Conservation (phyloP, 2,797 vertebrate species). For the Myotis daubentonii region DNA sequence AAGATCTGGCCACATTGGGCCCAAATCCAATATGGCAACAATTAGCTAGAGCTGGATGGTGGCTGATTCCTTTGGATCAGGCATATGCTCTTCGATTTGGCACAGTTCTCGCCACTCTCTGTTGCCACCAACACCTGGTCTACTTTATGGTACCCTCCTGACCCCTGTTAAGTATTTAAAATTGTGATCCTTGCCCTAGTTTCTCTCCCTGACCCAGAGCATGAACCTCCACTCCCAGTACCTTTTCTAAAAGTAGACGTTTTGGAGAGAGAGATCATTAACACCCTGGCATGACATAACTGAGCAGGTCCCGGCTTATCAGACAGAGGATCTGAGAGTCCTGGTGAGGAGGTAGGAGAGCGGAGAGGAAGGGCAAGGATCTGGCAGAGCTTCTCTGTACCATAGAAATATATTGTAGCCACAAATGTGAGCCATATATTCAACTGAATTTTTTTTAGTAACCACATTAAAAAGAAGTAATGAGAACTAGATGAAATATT, state of each 20-base stretch:
- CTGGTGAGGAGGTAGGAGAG: not conserved
- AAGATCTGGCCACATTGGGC: not conserved
- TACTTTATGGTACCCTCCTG: not conserved
- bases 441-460: slow-evolving; percentile 1
- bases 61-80: not conserved
- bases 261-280: not conserved
- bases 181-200: not conserved
- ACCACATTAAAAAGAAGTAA: not conserved
- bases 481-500: not conserved
- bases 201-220: not conserved
- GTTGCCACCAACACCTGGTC: not conserved
- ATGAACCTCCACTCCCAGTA: not conserved
- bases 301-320: not conserved
- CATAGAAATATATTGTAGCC: not conserved
- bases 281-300: not conserved
- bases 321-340: not conserved
- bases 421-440: not conserved
- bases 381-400: not conserved
- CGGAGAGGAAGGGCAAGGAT: not conserved
- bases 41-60: not conserved
- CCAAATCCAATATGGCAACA: not conserved
- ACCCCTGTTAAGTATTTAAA: not conserved
- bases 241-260: not conserved
- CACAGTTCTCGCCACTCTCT: not conserved
- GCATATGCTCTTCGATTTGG: not conserved